Evolutionary conservation across 2,888 invertebrate genomes (phyloP).

Genomic region (Tachina lurida): DNA sequence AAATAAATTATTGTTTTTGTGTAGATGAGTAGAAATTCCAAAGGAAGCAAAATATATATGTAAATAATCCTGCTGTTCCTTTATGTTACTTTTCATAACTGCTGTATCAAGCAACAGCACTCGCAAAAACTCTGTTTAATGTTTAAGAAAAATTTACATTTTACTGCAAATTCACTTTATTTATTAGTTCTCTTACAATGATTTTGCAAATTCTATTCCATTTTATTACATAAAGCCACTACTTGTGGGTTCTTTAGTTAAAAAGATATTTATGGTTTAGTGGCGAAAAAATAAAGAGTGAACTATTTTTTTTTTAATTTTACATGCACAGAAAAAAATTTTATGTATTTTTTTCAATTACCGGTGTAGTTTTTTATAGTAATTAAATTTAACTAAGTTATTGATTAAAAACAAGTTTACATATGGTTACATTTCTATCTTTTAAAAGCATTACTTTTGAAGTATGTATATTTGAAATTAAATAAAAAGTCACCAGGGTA

Average conservation of each 20-base stretch:
- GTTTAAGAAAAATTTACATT: neutral
- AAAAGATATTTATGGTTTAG: conserved; percentile 59
- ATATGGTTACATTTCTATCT: too few species aligned
- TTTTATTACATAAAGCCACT: conserved; percentile 48
- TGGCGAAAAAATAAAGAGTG: conserved; percentile 7
- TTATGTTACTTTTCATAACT: neutral
- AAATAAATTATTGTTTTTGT: too few species aligned
- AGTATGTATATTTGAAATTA: too few species aligned
- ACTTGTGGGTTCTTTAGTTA: conserved; percentile 58
- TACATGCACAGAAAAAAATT: conserved; percentile 23
- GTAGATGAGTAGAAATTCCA: too few species aligned
- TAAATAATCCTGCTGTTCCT: neutral
- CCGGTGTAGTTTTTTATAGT: neutral
- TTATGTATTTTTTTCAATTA: neutral
- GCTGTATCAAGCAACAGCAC: neutral
- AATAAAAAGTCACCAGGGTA: too few species aligned
- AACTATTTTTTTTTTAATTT: conserved; percentile 28
- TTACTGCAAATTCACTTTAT: neutral
- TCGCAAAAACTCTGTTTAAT: conserved; percentile 3
- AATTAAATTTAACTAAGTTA: too few species aligned
- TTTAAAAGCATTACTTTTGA: too few species aligned
- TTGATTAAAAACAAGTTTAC: too few species aligned
- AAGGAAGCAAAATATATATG: too few species aligned
- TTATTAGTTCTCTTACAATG: conserved; percentile 30
- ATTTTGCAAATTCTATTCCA: conserved; percentile 49